Conservation (phyloP, 2,113 vertebrate species). For the Ameiurus melas region DNA sequence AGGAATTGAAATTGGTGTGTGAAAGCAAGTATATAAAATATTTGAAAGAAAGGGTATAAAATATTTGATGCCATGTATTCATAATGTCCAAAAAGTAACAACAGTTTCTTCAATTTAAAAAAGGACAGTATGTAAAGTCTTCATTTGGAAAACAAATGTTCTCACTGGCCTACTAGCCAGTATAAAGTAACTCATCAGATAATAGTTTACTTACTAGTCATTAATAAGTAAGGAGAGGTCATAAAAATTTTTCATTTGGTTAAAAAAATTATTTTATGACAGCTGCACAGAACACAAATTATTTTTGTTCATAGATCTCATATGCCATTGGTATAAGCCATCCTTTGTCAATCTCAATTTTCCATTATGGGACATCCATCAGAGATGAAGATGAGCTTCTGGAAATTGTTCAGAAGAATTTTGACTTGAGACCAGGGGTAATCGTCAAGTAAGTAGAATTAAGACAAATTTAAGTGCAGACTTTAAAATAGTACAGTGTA, state of each 20-base stretch:
- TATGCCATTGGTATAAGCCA: slow-evolving; percentile 72
- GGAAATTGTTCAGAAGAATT: slow-evolving; percentile 72
- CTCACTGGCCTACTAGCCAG: background rate
- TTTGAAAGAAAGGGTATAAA: background rate
- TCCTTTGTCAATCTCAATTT: slow-evolving; percentile 72
- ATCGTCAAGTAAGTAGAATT: slow-evolving; percentile 68
- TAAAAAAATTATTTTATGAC: background rate
- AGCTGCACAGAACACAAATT: background rate
- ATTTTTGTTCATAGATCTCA: slow-evolving; percentile 54
- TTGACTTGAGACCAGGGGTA: slow-evolving; percentile 74
- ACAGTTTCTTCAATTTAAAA: background rate
- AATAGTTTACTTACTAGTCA: background rate
- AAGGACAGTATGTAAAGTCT: background rate
- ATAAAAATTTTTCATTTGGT: background rate
- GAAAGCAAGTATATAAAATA: too few relatives aligned
- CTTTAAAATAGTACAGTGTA: background rate
- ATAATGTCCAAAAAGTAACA: background rate
- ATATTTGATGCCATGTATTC: background rate
- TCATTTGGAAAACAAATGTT: background rate
- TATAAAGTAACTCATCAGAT: background rate
- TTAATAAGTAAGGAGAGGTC: background rate
- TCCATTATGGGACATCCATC: slow-evolving; percentile 72
- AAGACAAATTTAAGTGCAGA: background rate
- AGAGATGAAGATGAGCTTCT: slow-evolving; percentile 73
- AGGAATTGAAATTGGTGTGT: background rate